phyloP scores from a whole-genome alignment of 2,888 invertebrate genomes.

The Pterostichus niger region DNA sequence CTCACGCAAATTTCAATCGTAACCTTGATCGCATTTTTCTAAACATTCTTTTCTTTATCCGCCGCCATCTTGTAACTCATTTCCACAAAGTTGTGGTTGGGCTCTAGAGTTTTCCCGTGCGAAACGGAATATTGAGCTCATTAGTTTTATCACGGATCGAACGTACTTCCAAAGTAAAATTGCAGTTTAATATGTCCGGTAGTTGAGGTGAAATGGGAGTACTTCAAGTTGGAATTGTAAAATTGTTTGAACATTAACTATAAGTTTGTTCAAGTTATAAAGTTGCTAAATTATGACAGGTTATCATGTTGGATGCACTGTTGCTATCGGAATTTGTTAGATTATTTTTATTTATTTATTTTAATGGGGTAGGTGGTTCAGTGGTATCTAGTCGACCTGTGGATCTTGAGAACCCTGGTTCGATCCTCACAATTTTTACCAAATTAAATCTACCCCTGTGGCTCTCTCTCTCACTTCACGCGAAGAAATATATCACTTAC shows the following conservation, averaged over 20 bases:
- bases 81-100: background rate
- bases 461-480: too few species aligned
- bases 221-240: background rate
- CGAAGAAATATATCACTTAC: too few species aligned
- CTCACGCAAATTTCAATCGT: background rate
- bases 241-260: background rate
- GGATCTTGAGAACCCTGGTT: too few species aligned
- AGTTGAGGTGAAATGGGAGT: background rate
- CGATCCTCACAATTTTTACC: too few species aligned
- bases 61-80: conserved; percentile 16
- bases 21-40: conserved; percentile 1
- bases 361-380: too few species aligned
- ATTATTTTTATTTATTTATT: too few species aligned
- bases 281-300: too few species aligned
- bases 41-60: conserved; percentile 3
- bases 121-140: conserved; percentile 16
- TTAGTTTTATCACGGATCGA: conserved; percentile 26
- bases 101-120: conserved; percentile 4
- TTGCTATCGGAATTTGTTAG: too few species aligned
- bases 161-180: conserved; percentile 5
- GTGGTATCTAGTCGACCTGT: too few species aligned
- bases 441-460: too few species aligned
- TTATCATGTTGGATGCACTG: too few species aligned
- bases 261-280: too few species aligned
- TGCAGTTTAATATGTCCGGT: conserved; percentile 4